These are phyloP conservation scores for Hepsetus odoe DNA, from an alignment of 2,113 vertebrate species.

Conservation along the genomic window DNA sequence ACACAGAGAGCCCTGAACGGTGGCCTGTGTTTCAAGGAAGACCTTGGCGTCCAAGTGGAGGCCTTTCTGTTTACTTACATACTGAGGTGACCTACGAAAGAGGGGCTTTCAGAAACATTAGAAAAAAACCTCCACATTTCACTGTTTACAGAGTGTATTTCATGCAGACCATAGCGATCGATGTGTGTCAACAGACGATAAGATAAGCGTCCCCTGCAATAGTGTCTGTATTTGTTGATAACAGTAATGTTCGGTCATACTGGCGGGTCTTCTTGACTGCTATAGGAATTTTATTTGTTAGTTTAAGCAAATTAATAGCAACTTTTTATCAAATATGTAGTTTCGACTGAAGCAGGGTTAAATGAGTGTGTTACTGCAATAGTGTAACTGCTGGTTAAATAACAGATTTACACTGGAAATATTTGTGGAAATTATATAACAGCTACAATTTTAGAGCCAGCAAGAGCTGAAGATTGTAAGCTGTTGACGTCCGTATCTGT, in stretches of 20 bases:
- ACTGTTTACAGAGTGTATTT: slow-evolving; percentile 33
- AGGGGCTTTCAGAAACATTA: background rate
- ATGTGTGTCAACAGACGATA: slow-evolving; percentile 49
- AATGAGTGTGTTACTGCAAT: background rate
- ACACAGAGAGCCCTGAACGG: slow-evolving; percentile 1
- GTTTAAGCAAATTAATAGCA: background rate
- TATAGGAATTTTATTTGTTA: background rate
- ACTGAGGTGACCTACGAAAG: background rate
- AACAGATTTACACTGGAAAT: background rate
- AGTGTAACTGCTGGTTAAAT: background rate
- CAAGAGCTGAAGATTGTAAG: background rate
- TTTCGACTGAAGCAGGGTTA: background rate
- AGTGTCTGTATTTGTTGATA: background rate
- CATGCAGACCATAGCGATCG: slow-evolving; percentile 28
- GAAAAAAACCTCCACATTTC: slow-evolving; percentile 6
- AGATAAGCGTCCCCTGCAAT: slow-evolving; percentile 24
- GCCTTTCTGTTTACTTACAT: slow-evolving; percentile 26
- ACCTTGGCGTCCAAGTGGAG: slow-evolving; percentile 34
- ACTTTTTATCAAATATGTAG: too few species aligned
- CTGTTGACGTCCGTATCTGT: background rate
- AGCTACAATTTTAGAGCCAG: background rate
- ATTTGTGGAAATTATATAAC: background rate
- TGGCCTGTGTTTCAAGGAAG: background rate
- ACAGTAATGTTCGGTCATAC: slow-evolving; percentile 11
- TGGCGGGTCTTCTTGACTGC: background rate